Percentiles rank a stretch among this genome's conserved stretches.
Evolutionary conservation across 1,140 invertebrate genomes (phyloP).

Genomic region (Calycopis cecrops): DNA sequence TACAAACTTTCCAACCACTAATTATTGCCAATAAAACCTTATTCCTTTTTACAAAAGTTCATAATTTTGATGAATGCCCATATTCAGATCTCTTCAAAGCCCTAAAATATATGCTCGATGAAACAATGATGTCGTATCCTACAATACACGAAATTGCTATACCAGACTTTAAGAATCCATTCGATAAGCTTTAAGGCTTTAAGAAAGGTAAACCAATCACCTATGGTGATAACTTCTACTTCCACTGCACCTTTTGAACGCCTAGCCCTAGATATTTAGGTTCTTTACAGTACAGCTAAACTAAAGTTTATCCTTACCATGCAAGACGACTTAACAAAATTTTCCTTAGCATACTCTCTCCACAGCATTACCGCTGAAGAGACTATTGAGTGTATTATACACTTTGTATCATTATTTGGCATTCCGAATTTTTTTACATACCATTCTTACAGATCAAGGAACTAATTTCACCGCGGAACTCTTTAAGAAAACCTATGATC

Average conservation of each 20-base stretch:
- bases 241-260: constrained; percentile 24
- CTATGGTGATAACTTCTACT: constrained; percentile 27
- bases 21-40: constrained; percentile 19
- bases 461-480: too few relatives aligned
- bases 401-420: constrained; percentile 18
- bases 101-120: constrained; percentile 13
- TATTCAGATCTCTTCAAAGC: constrained; percentile 27
- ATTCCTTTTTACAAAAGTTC: constrained; percentile 29
- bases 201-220: constrained; percentile 23
- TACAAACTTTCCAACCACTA: constrained; percentile 12
- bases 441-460: constrained; percentile 18
- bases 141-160: constrained; percentile 20
- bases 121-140: constrained; percentile 6
- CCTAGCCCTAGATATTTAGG: constrained; percentile 18
- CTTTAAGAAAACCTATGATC: too few relatives aligned
- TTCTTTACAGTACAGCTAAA: constrained; percentile 17
- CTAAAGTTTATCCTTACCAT: constrained; percentile 23
- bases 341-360: constrained; percentile 17
- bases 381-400: constrained; percentile 16
- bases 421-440: constrained; percentile 19
- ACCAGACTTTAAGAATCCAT: constrained; percentile 26
- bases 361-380: constrained; percentile 17
- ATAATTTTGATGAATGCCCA: constrained; percentile 23
- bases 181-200: constrained; percentile 27
- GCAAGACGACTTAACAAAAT: constrained; percentile 25